Evolutionary conservation across 2,888 invertebrate genomes (phyloP).

Genomic region (Drosophila longiperda): DNA sequence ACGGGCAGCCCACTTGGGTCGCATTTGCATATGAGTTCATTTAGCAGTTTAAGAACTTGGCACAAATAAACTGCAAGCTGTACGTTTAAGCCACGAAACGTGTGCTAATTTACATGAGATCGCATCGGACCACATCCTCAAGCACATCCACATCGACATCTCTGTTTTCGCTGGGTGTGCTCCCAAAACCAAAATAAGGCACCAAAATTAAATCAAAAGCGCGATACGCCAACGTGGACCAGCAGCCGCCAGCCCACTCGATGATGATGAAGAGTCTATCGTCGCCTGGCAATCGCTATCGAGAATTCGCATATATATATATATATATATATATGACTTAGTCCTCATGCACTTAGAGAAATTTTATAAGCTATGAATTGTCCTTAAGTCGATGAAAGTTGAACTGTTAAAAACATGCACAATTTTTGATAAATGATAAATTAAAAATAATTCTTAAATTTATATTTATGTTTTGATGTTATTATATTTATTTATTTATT

Average conservation of each 20-base stretch:
- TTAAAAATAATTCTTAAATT: neutral
- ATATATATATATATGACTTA: slow-evolving; percentile 6
- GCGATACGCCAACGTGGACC: slow-evolving; percentile 77
- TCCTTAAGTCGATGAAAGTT: neutral
- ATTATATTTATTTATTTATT: neutral
- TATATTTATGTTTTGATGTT: neutral
- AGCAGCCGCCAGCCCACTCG: slow-evolving; percentile 71
- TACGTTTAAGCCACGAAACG: slow-evolving; percentile 72
- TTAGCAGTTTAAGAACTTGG: slow-evolving; percentile 74
- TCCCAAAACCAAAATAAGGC: slow-evolving; percentile 42
- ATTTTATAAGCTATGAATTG: neutral
- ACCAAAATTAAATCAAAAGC: slow-evolving; percentile 78
- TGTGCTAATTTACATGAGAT: slow-evolving; percentile 81
- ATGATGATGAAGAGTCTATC: slow-evolving; percentile 76
- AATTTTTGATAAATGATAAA: neutral
- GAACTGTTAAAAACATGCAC: neutral
- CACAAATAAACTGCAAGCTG: slow-evolving; percentile 65
- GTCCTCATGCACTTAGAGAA: slow-evolving; percentile 29
- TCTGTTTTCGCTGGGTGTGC: slow-evolving; percentile 65
- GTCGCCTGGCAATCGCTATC: slow-evolving; percentile 59
- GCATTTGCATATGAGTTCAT: slow-evolving; percentile 80
- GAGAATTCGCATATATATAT: slow-evolving; percentile 35
- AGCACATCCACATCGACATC: slow-evolving; percentile 70
- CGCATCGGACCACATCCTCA: slow-evolving; percentile 67
- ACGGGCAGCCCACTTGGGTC: slow-evolving; percentile 72